These are phyloP conservation scores for Holcopasites calliopsidis DNA, from an alignment of 1,140 invertebrate species.

Conservation along the genomic window DNA sequence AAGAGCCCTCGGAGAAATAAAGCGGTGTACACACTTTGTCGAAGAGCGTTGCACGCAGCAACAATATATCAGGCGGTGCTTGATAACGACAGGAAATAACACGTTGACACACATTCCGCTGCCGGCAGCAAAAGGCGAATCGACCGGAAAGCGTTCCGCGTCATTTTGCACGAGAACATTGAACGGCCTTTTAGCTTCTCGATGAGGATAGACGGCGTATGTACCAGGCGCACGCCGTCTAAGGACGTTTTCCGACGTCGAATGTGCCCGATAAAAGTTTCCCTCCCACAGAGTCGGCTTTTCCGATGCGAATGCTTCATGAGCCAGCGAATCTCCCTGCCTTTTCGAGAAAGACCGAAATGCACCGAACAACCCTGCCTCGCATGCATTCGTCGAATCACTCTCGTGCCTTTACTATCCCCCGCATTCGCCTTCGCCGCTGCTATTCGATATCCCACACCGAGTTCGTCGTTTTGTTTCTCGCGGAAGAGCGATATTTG, in stretches of 20 bases:
- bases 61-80: not conserved
- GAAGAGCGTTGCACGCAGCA: not conserved
- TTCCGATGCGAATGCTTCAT: no score
- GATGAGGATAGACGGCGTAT: not conserved
- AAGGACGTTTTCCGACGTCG: not conserved
- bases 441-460: no score
- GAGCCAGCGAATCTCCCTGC: no score
- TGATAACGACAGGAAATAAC: constrained; percentile 4
- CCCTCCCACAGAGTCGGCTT: not conserved
- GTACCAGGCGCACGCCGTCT: not conserved
- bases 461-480: no score
- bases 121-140: not conserved
- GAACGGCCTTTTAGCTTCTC: not conserved
- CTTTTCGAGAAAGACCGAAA: not conserved
- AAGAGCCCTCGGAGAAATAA: not conserved
- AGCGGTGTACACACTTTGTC: not conserved
- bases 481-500: no score
- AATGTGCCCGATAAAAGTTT: not conserved
- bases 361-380: not conserved
- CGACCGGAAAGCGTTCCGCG: not conserved
- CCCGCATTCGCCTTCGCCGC: no score
- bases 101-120: constrained; percentile 10
- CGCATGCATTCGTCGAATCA: not conserved
- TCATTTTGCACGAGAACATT: not conserved
- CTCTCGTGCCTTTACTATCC: no score